A percentile compares a stretch with the other conserved stretches of the same genome.
Evolutionary conservation across 2,797 vertebrate species (phyloP).

Genomic region (Hirundo rustica): DNA sequence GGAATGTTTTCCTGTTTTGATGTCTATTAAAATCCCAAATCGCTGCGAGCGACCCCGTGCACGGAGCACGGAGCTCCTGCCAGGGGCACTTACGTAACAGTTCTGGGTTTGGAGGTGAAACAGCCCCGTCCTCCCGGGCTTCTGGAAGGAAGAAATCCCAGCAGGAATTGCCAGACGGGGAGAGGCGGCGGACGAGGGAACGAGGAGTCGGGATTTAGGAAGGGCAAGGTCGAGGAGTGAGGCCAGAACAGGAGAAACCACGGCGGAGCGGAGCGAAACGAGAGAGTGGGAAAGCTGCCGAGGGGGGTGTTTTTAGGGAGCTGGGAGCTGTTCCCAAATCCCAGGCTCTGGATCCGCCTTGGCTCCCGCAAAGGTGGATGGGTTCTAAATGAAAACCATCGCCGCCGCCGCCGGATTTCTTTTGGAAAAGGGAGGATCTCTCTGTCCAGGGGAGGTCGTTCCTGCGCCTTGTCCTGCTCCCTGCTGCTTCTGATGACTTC

Average conservation of each 20-base stretch:
- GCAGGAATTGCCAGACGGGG: background rate
- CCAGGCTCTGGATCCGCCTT: background rate
- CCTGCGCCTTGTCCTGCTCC: background rate
- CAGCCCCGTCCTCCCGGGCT: background rate
- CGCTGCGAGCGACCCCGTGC: background rate
- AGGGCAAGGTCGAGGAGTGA: background rate
- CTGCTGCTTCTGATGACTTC: background rate
- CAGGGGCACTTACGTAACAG: accelerated
- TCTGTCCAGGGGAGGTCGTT: background rate
- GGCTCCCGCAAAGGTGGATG: background rate
- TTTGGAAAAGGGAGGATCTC: background rate
- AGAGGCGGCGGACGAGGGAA: background rate
- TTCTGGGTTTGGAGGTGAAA: background rate
- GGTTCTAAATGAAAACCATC: background rate
- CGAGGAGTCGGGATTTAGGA: background rate
- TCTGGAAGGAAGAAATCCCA: background rate
- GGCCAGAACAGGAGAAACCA: constrained; percentile 20
- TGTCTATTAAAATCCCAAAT: constrained; percentile 26
- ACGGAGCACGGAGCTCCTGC: background rate
- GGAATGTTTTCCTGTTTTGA: constrained; percentile 54
- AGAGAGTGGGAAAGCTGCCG: background rate
- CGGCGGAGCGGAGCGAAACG: accelerated
- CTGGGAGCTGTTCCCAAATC: constrained; percentile 12
- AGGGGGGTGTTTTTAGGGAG: background rate
- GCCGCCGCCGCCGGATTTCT: accelerated